Conservation (phyloP, 2,113 vertebrate genomes). For the Megaceryle maxima region DNA sequence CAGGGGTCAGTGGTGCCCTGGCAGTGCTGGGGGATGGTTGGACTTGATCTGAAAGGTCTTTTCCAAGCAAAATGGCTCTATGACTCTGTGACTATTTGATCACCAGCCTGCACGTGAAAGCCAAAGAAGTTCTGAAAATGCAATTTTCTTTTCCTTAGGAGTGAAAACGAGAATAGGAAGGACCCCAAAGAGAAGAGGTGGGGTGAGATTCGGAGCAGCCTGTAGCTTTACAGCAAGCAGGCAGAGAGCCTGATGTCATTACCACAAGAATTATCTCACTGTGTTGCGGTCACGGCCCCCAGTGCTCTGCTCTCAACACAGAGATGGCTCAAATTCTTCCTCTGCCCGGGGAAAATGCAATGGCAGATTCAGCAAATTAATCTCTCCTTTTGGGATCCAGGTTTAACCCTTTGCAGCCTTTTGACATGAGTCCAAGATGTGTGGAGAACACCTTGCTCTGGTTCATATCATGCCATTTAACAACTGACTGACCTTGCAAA, state of each 20-base stretch:
- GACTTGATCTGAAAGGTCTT: neutral
- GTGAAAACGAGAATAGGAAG: neutral
- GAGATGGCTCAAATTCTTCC: neutral
- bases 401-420: neutral
- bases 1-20: too few relatives aligned
- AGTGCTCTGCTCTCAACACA: neutral
- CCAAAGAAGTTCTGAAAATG: neutral
- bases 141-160: neutral
- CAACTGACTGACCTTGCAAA: neutral
- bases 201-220: neutral
- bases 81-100: neutral
- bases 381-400: neutral
- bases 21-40: too few relatives aligned
- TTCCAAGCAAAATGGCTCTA: neutral
- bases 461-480: too few relatives aligned
- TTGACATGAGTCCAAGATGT: neutral
- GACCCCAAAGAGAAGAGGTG: neutral
- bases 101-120: neutral
- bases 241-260: neutral
- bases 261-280: neutral
- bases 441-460: neutral
- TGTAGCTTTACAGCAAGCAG: neutral
- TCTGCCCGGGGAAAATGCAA: neutral
- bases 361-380: fast-evolving
- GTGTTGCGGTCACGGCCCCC: neutral